phyloP scores from a whole-genome alignment of 2,888 invertebrate species.

The Chloroclystis v-ata region DNA sequence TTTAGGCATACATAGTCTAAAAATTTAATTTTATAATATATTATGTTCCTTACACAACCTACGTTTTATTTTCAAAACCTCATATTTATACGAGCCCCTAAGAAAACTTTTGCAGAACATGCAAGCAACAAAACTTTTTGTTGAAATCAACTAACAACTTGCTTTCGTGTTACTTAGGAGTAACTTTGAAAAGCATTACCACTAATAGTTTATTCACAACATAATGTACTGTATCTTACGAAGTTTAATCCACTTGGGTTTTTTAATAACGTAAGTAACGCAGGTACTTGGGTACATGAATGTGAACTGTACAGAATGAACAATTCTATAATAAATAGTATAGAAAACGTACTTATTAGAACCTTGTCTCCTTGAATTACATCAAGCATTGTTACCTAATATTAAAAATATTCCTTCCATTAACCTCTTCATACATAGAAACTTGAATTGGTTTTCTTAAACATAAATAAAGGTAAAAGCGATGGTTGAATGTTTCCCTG shows the following conservation, averaged over 20 bases:
- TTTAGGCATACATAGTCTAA: background rate
- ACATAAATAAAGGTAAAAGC: constrained; percentile 27
- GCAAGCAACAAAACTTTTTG: background rate
- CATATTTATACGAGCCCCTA: background rate
- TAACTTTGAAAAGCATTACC: background rate
- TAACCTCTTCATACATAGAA: too few relatives aligned
- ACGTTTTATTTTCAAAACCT: too few relatives aligned
- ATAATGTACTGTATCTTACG: too few relatives aligned
- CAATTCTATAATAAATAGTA: too few relatives aligned
- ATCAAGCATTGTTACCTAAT: too few relatives aligned
- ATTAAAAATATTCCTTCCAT: too few relatives aligned
- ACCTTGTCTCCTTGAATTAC: too few relatives aligned
- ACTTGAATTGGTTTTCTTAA: background rate
- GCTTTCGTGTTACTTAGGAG: background rate
- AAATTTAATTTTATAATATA: background rate
- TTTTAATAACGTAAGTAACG: too few relatives aligned
- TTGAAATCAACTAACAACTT: background rate
- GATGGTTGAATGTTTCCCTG: constrained; percentile 28
- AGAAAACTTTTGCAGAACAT: background rate
- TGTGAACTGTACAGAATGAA: too few relatives aligned
- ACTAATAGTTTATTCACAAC: background rate
- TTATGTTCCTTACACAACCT: background rate
- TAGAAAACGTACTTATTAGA: too few relatives aligned
- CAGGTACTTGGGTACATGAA: too few relatives aligned
- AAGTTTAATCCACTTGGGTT: too few relatives aligned